These are phyloP conservation scores for Geophilus truncorum DNA, from an alignment of 2,888 invertebrate genomes.

Conservation along the genomic window DNA sequence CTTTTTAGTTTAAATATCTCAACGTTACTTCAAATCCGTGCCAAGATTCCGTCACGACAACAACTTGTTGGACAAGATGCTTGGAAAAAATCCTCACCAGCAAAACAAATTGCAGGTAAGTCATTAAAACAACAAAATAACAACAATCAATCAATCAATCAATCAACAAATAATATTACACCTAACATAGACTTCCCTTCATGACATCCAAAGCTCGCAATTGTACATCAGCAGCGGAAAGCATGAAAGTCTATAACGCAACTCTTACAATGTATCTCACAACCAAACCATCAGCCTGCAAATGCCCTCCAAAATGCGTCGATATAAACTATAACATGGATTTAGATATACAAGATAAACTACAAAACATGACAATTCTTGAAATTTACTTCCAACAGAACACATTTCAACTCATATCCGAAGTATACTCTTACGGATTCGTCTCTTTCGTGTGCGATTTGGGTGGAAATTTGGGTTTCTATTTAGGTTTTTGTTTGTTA, in stretches of 20 bases:
- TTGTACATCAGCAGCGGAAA: not conserved
- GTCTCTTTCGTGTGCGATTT: slow-evolving; percentile 17
- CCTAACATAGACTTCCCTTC: slow-evolving; percentile 7
- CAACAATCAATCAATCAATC: not conserved
- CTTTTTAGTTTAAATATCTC: not conserved
- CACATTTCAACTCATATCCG: not conserved
- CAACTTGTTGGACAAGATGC: not conserved
- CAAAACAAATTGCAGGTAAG: not conserved
- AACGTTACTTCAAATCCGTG: not conserved
- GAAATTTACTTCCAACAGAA: slow-evolving; percentile 3
- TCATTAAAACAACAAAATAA: too few relatives aligned
- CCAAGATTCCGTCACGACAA: not conserved
- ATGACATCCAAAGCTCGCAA: not conserved
- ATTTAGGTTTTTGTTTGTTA: slow-evolving; percentile 13
- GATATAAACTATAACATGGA: too few relatives aligned
- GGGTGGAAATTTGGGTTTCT: slow-evolving; percentile 30
- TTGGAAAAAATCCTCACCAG: not conserved
- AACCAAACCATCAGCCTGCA: not conserved
- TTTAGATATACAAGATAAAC: too few relatives aligned
- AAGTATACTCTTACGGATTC: not conserved
- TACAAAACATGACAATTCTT: not conserved
- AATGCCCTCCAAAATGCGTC: too few relatives aligned
- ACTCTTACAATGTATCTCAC: slow-evolving; percentile 3
- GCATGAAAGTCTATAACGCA: not conserved
- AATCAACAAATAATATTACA: too few relatives aligned